Evolutionary conservation across 2,113 vertebrate genomes (phyloP).

Genomic region (Campylomormyrus tamandua): DNA sequence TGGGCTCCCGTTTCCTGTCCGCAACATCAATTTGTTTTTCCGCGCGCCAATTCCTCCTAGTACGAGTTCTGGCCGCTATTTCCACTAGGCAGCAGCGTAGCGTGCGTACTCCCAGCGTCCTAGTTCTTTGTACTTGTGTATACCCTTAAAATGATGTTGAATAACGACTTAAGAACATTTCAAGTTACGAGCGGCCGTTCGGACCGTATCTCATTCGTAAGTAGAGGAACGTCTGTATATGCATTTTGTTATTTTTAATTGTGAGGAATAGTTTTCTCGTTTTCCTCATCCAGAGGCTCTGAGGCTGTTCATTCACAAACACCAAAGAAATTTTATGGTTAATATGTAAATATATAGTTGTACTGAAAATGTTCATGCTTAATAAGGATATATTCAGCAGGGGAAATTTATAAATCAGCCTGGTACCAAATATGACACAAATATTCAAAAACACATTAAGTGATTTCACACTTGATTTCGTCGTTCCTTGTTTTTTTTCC

Average conservation of each 20-base stretch:
- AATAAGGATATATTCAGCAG: not conserved
- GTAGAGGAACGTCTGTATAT: not conserved
- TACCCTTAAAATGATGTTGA: no score
- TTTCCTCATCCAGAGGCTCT: not conserved
- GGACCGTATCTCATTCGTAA: no score
- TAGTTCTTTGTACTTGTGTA: no score
- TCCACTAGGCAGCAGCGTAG: no score
- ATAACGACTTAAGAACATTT: no score
- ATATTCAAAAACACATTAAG: not conserved
- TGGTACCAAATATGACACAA: not conserved
- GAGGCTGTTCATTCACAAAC: not conserved
- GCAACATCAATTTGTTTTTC: no score
- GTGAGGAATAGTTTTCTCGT: not conserved
- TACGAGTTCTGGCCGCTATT: no score
- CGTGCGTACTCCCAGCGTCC: no score
- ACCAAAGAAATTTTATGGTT: not conserved
- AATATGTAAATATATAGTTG: not conserved
- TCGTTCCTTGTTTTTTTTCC: not conserved
- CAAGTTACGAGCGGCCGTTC: no score
- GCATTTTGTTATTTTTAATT: not conserved
- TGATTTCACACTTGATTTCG: not conserved
- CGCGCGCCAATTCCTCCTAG: no score
- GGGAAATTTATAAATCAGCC: not conserved
- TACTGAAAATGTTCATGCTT: not conserved
- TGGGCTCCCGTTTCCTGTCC: no score